phyloP scores from a whole-genome alignment of 2,113 vertebrate genomes.

The Pogona vitticeps region DNA sequence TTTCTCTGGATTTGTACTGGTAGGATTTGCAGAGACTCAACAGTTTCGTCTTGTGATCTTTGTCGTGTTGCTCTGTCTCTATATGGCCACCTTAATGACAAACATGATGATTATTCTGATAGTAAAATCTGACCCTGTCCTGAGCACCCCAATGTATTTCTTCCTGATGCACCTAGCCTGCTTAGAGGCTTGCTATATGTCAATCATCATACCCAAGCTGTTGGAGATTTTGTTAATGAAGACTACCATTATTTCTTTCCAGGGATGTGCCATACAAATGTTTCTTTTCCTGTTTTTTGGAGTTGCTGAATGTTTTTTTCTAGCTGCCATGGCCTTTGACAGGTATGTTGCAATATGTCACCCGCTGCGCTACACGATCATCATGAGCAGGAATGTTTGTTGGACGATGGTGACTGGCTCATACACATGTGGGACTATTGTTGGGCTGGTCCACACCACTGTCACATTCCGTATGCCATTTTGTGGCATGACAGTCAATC shows the following conservation, averaged over 20 bases:
- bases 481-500: constrained; percentile 21
- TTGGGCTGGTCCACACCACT: constrained; percentile 23
- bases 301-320: constrained; percentile 54
- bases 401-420: constrained; percentile 9
- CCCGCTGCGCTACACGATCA: constrained; percentile 32
- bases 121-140: constrained; percentile 24
- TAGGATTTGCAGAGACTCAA: constrained; percentile 26
- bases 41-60: constrained; percentile 36
- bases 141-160: constrained; percentile 53
- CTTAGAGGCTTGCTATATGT: constrained; percentile 55
- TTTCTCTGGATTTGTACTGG: constrained; percentile 20
- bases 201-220: constrained; percentile 46
- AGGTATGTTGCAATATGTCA: constrained; percentile 39
- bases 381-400: constrained; percentile 32
- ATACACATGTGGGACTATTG: not conserved
- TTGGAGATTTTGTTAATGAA: constrained; percentile 46
- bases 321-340: constrained; percentile 54
- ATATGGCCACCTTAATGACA: constrained; percentile 34
- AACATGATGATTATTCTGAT: constrained; percentile 41
- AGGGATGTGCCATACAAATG: constrained; percentile 47
- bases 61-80: constrained; percentile 41
- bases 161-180: constrained; percentile 60
- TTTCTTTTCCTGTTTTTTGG: constrained; percentile 43
- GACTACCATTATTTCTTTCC: constrained; percentile 43
- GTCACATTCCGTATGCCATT: constrained; percentile 15